Evolutionary conservation across 1,140 invertebrate genomes (phyloP), one percentile per base, ranked within the genome.

Genomic region (Achroia grisella): DNA sequence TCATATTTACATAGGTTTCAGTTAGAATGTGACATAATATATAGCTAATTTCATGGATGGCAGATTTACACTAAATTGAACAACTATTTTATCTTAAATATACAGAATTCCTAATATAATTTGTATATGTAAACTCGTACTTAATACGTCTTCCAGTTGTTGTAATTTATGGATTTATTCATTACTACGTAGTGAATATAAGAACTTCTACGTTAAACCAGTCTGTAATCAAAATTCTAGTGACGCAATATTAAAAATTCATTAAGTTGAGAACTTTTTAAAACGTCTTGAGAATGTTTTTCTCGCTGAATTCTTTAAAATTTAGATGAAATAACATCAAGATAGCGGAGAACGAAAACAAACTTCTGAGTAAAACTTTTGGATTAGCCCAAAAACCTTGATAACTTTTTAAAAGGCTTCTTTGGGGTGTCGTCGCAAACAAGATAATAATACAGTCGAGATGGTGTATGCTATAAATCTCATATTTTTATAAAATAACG

Each of bases 291-390:
- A 37, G 6, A 37, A 17, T 9, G n/a, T 37, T 37, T 37, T 17
- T 17, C 10, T 11, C n/a, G 4, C 9, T 9, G 9, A 35, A 17
- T 17, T 15, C 35, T 35, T 35, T 15, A 35, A 15, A 15, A 37
- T 37, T 37, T 37, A 17, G 17, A 37, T 17, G 35, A 37, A 37
- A 37, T 37, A 37, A 37, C 11, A 17, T 10, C 35, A 15, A 9
- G 35, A 37, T 54, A 37, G 39, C 15, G 5, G 10, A 8, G n/a
- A 48, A 32, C 32, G 32, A 8, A 10, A 48, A 32, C 32, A 28
- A 50, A 50, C 48, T 47, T 56, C 15, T 10, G 27, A 45, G 43
- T 52, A 10, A 44, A 59, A 59, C 45, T 55, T 59, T 48, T 40
- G 30, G 42, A 52, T 44, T 45, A 46, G 48, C 9, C 11, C 10